These are phyloP conservation scores for Macquaria ambigua DNA, from an alignment of 2,113 vertebrate species.

Conservation along the genomic window DNA sequence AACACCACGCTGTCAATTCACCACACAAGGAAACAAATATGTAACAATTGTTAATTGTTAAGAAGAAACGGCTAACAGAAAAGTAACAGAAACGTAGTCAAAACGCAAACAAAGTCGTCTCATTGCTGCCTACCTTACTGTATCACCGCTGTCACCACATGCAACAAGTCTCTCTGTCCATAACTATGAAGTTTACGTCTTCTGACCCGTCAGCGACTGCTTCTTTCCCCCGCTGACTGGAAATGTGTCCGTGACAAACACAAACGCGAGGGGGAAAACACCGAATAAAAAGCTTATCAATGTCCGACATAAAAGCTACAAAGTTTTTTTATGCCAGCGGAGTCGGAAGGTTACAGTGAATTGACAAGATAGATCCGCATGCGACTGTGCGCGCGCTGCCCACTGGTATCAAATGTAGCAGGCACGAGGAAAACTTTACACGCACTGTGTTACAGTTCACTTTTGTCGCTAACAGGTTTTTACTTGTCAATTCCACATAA, in stretches of 20 bases:
- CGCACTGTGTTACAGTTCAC: not conserved
- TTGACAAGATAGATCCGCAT: conserved; percentile 30
- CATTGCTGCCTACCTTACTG: conserved; percentile 28
- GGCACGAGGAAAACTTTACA: conserved; percentile 31
- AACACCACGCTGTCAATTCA: conserved; percentile 45
- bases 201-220: not conserved
- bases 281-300: not conserved
- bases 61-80: not conserved
- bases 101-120: not conserved
- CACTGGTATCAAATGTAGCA: conserved; percentile 38
- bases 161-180: conserved; percentile 66
- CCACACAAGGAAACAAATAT: conserved; percentile 14
- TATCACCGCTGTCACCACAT: conserved; percentile 43
- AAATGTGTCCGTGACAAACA: not conserved
- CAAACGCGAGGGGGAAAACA: not conserved
- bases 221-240: not conserved
- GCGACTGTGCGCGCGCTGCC: conserved; percentile 31
- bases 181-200: not conserved
- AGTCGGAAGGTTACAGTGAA: conserved; percentile 47
- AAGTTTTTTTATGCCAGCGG: not conserved
- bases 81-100: not conserved
- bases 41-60: not conserved
- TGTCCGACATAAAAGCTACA: not conserved
- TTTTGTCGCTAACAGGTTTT: not conserved
- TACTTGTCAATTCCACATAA: not conserved